These are phyloP conservation scores for Drosophila maculinotata DNA, from an alignment of 2,888 invertebrate species.

Conservation along the genomic window DNA sequence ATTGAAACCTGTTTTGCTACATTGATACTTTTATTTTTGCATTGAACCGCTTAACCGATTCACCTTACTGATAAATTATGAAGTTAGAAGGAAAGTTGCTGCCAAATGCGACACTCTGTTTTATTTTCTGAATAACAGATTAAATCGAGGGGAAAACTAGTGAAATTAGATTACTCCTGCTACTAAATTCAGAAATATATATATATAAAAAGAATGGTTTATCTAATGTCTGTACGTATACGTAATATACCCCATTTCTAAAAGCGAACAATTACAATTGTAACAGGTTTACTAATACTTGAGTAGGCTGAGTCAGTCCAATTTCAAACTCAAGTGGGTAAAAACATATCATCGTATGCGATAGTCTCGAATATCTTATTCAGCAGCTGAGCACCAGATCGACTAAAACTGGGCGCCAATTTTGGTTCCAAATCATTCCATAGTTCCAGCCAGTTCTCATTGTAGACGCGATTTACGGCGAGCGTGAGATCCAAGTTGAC, in stretches of 20 bases:
- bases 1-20: constrained; percentile 31
- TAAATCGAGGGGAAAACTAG: neutral
- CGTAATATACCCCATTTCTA: neutral
- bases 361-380: constrained; percentile 20
- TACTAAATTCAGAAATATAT: too few relatives aligned
- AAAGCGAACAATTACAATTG: constrained; percentile 1
- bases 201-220: too few relatives aligned
- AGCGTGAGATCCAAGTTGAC: constrained; percentile 33
- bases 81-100: neutral
- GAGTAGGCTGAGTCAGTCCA: neutral
- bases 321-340: neutral
- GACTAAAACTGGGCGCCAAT: neutral
- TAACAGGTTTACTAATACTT: constrained; percentile 27
- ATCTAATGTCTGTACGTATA: too few relatives aligned
- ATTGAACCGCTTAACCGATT: constrained; percentile 16
- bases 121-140: too few relatives aligned
- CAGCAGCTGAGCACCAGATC: constrained; percentile 9
- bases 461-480: constrained; percentile 25
- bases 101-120: neutral
- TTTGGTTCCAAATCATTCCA: constrained; percentile 40
- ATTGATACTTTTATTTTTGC: neutral
- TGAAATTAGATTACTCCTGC: too few relatives aligned
- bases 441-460: constrained; percentile 40
- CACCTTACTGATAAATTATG: neutral
- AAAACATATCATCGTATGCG: constrained; percentile 29